Evolutionary conservation across 2,888 invertebrate genomes (phyloP).

Genomic region (Sipha maydis): DNA sequence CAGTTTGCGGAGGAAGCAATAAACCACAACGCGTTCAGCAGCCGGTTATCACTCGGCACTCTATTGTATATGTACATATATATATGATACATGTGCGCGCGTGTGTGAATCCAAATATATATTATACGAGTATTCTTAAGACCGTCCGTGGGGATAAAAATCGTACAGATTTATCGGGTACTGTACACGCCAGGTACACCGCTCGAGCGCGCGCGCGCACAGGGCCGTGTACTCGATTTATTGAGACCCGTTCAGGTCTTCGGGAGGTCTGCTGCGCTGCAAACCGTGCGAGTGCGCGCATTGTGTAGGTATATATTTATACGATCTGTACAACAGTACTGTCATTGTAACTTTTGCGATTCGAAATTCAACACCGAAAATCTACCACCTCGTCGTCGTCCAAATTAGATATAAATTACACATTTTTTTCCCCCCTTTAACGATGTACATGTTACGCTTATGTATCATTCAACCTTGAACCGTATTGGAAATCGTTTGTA

Average conservation of each 20-base stretch:
- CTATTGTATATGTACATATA: slow-evolving; percentile 18
- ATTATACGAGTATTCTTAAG: background rate
- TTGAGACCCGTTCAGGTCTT: slow-evolving; percentile 32
- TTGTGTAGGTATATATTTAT: background rate
- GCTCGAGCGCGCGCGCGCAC: background rate
- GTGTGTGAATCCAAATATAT: background rate
- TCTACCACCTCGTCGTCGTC: slow-evolving; percentile 27
- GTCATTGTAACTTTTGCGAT: slow-evolving; percentile 19
- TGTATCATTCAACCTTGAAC: background rate
- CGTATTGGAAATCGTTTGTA: slow-evolving; percentile 12
- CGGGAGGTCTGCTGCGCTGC: slow-evolving; percentile 6
- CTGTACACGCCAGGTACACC: background rate
- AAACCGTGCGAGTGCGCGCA: background rate
- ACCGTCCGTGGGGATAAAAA: slow-evolving; percentile 56
- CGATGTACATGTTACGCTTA: background rate
- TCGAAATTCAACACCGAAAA: slow-evolving; percentile 47
- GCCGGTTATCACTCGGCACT: slow-evolving; percentile 61
- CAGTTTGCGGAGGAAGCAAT: slow-evolving; percentile 61
- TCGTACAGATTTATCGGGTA: slow-evolving; percentile 57
- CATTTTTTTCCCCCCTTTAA: background rate
- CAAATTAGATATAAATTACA: slow-evolving; percentile 46
- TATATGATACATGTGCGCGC: slow-evolving; percentile 1
- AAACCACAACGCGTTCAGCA: slow-evolving; percentile 61
- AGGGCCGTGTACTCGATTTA: slow-evolving; percentile 48
- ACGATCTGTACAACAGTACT: background rate